Conservation (phyloP, 2,113 vertebrate species). For the Phyllostomus discolor region DNA sequence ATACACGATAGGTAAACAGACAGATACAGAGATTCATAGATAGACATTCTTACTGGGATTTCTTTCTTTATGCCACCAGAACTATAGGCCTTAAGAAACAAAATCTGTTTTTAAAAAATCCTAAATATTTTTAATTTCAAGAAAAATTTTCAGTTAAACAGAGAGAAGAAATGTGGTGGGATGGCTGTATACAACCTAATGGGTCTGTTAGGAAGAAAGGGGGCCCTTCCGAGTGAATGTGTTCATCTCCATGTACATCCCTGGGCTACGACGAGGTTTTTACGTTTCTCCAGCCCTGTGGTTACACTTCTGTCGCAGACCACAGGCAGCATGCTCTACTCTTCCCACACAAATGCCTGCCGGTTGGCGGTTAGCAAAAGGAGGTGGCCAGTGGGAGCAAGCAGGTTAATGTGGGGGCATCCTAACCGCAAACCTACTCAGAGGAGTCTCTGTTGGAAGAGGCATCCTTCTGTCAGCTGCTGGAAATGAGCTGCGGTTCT, state of each 20-base stretch:
- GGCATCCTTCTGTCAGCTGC: background rate
- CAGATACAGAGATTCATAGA: background rate
- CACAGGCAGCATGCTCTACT: background rate
- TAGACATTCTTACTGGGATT: background rate
- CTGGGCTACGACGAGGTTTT: background rate
- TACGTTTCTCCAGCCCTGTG: background rate
- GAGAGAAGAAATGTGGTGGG: background rate
- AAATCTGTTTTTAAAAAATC: background rate
- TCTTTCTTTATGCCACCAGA: background rate
- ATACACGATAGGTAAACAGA: background rate
- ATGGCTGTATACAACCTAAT: background rate
- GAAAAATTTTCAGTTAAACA: background rate
- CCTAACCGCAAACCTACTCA: background rate
- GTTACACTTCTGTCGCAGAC: background rate
- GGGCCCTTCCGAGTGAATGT: background rate
- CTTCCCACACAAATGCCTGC: background rate
- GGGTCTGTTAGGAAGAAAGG: background rate
- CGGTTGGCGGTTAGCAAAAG: background rate
- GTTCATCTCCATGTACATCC: background rate
- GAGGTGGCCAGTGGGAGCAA: background rate
- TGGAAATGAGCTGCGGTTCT: background rate
- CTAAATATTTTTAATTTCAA: conserved; percentile 8
- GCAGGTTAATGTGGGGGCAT: background rate
- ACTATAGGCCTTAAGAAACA: background rate
- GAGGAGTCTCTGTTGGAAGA: background rate